phyloP scores from a whole-genome alignment of 2,797 vertebrate species.

The Tadarida brasiliensis region DNA sequence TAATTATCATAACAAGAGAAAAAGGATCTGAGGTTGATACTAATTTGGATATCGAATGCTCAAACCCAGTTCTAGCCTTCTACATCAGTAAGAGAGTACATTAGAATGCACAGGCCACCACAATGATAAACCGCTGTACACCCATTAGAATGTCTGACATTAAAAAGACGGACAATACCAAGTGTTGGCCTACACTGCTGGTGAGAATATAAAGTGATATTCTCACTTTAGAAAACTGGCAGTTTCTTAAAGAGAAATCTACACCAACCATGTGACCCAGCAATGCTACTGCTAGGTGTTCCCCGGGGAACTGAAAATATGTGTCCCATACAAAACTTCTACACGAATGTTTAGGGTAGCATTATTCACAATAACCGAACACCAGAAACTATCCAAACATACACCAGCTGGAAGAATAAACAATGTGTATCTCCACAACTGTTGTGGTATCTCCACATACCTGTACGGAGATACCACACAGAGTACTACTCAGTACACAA shows the following conservation, averaged over 20 bases:
- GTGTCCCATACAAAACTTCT: not conserved
- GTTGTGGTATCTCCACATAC: not conserved
- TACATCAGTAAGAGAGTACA: not conserved
- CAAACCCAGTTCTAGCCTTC: not conserved
- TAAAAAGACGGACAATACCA: not conserved
- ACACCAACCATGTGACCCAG: not conserved
- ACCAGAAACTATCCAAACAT: not conserved
- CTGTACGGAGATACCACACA: not conserved
- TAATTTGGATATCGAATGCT: not conserved
- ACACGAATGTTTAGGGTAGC: not conserved
- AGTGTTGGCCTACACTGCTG: not conserved
- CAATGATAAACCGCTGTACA: not conserved
- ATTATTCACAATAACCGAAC: not conserved
- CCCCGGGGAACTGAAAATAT: not conserved
- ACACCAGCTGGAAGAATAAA: not conserved
- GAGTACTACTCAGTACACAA: not conserved
- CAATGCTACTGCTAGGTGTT: not conserved
- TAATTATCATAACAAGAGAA: slow-evolving; percentile 31
- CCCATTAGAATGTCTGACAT: not conserved
- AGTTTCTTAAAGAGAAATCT: slow-evolving; percentile 12
- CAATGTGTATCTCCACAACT: not conserved
- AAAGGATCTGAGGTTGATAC: not conserved
- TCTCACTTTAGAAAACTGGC: not conserved
- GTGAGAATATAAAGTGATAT: not conserved
- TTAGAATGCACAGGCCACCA: not conserved